Evolutionary conservation across 1,140 invertebrate species (phyloP), one percentile per base, ranked within the genome.

Genomic region (Leptinotarsa defecta): DNA sequence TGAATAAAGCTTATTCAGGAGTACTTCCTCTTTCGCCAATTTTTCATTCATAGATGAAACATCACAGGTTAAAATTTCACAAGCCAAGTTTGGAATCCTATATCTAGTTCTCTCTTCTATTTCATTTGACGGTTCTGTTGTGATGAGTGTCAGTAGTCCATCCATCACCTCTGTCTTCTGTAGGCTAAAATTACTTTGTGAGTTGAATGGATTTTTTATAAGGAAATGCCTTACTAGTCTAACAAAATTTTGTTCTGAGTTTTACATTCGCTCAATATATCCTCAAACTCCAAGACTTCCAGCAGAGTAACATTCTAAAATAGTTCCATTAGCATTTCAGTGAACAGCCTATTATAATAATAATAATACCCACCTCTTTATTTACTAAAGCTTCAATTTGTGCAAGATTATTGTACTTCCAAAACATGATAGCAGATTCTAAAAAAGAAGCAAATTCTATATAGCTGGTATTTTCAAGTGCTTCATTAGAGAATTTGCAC

Each of bases 221-320:
- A 65, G 20, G 19, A 15, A 65, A 65, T 24, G 20, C 92, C 94
- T 94, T 91, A 98, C 96, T 94, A 98, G 82, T 95, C 95, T 78
- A 98, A 90, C 74, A 99, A 88, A 82, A 93, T 94, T 86, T 94
- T 95, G 86, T 97, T 98, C 85, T 95, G 94, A 77, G 91, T 92
- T 89, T 96, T 96, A 86, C 96, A 97, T 90, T 99, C 96, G 86
- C 97, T 95, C 76, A 99, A 89, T 83, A 98, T 94, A 86, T 98
- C 95, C 85, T 97, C 96, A 86, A 96, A 94, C 85, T 98, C 94
- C 89, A 98, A 90, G 73, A 99, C 88, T 86, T 96, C 94, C 81
- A 92, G 90, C 68, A 99, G 88, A 20, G 94, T 96, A 68, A 97
- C 92, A 92, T 96, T 93, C 96, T 98, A 43, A 65, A 76, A 74